Base-by-base conservation (phyloP, 2,888 invertebrate genomes). In the Calliphora vomitoria region DNA sequence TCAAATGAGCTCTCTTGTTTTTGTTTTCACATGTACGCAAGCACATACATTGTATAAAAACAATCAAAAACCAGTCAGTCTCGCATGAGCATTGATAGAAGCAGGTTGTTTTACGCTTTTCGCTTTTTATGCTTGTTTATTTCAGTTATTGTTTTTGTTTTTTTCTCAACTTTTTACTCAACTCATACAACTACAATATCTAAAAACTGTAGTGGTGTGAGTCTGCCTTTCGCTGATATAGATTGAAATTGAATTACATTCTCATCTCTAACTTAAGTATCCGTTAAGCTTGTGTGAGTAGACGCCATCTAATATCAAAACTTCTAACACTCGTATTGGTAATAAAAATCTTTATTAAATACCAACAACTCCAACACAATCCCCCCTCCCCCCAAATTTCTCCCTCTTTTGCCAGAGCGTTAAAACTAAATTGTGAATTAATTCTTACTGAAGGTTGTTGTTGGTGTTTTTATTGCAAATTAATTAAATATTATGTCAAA, bases 401-500 rank as follows among this genome's bases (percentile, higher is more conserved):
- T 15, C 13, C 41, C 41, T 11, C 41, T 4, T 47, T 15, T 47
- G 5, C 47, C 2, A 47, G 13, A 50, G 6, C n/a, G 50, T 50
- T 4, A 50, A n/a, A 50, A 50, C 50, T n/a, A 41, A 41, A 66
- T 66, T 10, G 38, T 8, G 15, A 44, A 41, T 66, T 44, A 66
- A 66, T 66, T n/a, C n/a, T 66, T n/a, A 66, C 5, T 18, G 1
- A 47, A 25, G 44, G 25, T 68, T 38, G 8, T 15, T 66, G 66
- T 25, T 25, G 31, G 3, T 69, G 25, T 25, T 44, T 8, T 58
- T 58, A 13, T 72, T 72, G 74, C 44, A 60, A 44, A 41, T 60
- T 60, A 60, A 74, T 60, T 58, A 44, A 74, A 31, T 74, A 38
- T 41, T 58, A 53, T 50, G 69, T 53, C 69, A 69, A 69, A 50